A percentile compares a stretch with the other conserved stretches of the same genome.
Evolutionary conservation across 2,797 vertebrate species (phyloP).

Genomic region (Protosalanx chinensis): DNA sequence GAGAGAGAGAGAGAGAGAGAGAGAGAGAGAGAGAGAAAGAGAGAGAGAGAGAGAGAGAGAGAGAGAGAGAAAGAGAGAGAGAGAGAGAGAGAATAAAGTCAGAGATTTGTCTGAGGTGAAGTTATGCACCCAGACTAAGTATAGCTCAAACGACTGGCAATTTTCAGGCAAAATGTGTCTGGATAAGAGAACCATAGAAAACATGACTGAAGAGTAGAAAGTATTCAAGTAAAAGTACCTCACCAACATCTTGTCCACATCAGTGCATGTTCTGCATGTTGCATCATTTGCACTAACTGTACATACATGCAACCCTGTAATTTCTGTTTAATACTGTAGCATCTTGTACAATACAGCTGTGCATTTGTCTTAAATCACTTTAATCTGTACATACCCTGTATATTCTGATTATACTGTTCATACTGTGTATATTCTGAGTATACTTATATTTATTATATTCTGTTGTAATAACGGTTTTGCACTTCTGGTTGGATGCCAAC

Average conservation of each 20-base stretch:
- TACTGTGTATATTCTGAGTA: too few relatives aligned
- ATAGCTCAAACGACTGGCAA: constrained; percentile 10
- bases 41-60: background rate
- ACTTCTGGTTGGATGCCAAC: too few relatives aligned
- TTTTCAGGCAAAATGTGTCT: background rate
- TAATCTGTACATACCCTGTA: too few relatives aligned
- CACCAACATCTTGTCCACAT: background rate
- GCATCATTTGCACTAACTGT: too few relatives aligned
- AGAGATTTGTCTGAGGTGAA: constrained; percentile 11
- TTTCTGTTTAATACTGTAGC: too few relatives aligned
- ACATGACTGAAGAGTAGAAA: background rate
- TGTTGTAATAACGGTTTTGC: too few relatives aligned
- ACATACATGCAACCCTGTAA: too few relatives aligned
- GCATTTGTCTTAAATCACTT: too few relatives aligned
- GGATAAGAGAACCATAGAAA: background rate
- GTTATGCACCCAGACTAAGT: background rate
- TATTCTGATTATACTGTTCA: too few relatives aligned
- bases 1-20: constrained; percentile 37
- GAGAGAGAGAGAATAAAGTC: background rate
- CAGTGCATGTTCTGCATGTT: too few relatives aligned
- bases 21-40: background rate
- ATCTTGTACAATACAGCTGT: too few relatives aligned
- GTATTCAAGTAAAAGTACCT: constrained; percentile 1
- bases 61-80: background rate
- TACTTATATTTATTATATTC: too few relatives aligned